Evolutionary conservation across 2,113 vertebrate species (phyloP).

Genomic region (Ginglymostoma cirratum): DNA sequence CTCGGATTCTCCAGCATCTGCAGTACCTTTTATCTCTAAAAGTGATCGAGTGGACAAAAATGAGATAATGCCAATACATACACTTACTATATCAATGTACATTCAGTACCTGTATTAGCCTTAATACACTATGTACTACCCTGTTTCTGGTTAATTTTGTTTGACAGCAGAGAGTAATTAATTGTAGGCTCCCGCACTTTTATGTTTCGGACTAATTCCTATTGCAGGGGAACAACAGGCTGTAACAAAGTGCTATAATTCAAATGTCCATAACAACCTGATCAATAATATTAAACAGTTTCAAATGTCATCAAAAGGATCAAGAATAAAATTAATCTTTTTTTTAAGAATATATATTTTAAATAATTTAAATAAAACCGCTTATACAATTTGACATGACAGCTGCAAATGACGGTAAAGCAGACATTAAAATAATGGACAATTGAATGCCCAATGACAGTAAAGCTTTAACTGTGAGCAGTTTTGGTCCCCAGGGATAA

Average conservation of each 20-base stretch:
- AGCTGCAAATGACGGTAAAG: not conserved
- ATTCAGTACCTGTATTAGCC: not conserved
- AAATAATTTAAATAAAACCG: not conserved
- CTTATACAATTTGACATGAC: not conserved
- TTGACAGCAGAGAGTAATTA: not conserved
- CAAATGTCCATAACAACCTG: not conserved
- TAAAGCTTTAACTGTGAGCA: not conserved
- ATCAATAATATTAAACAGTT: not conserved
- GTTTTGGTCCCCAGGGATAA: no score
- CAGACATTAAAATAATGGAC: not conserved
- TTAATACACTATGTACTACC: not conserved
- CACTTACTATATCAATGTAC: not conserved
- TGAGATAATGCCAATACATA: not conserved
- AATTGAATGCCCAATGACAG: not conserved
- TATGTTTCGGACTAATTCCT: not conserved
- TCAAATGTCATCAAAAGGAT: not conserved
- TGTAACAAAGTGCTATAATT: not conserved
- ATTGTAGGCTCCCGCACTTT: not conserved
- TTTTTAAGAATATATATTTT: not conserved
- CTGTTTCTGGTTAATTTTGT: not conserved
- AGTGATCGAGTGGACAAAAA: not conserved
- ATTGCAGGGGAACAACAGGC: not conserved
- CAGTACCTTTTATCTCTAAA: no score
- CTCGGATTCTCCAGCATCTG: no score
- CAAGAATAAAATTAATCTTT: not conserved